phyloP scores from a whole-genome alignment of 2,797 vertebrate genomes.

The Pangasius larnaudii region DNA sequence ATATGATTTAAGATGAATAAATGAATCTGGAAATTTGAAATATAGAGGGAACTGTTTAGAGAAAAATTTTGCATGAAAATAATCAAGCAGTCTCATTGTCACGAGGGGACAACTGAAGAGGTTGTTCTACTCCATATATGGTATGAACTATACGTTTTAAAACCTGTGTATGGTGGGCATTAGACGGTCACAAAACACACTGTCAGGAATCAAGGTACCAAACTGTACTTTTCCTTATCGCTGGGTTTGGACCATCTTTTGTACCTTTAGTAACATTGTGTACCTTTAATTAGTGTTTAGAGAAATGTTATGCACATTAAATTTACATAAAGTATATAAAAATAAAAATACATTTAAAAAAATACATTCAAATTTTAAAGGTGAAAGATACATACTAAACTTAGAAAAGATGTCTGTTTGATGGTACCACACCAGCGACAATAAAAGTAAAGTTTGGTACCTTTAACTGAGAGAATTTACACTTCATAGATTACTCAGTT shows the following conservation, averaged over 20 bases:
- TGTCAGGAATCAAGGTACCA: background rate
- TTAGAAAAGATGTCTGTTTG: background rate
- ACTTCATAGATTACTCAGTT: background rate
- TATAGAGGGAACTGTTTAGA: background rate
- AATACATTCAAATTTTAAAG: background rate
- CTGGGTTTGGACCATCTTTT: background rate
- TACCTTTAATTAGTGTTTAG: background rate
- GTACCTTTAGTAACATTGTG: background rate
- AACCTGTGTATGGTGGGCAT: background rate
- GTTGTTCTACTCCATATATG: background rate
- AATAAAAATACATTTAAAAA: too few species aligned
- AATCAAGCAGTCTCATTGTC: background rate
- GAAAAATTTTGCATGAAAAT: background rate
- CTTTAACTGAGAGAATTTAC: background rate
- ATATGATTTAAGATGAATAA: background rate
- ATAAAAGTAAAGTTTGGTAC: background rate
- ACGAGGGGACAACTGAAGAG: background rate
- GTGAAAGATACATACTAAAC: background rate
- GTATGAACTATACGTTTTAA: background rate
- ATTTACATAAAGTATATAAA: background rate
- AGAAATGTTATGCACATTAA: background rate
- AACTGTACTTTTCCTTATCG: background rate
- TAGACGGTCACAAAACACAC: background rate
- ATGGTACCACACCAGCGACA: background rate
- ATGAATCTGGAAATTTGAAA: background rate